Base-by-base conservation (phyloP, 2,888 invertebrate species). In the Tricholauxania praeusta region DNA sequence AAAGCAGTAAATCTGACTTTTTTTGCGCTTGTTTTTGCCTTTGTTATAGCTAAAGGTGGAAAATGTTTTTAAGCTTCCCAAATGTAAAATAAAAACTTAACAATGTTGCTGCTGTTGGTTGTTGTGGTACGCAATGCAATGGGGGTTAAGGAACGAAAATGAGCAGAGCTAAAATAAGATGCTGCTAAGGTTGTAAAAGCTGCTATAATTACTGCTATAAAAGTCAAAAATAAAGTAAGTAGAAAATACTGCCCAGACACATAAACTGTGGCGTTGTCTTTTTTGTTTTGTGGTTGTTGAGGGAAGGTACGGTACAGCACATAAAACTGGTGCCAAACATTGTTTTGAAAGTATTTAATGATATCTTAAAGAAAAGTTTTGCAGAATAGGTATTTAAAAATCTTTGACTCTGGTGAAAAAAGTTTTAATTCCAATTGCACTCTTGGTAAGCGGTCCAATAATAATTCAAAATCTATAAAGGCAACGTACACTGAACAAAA, bases 201-300 rank as follows among this genome's bases (percentile, higher is more conserved):
- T 14, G 22, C 39, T 63, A 22, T 62, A 70, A 63, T 70, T 70
- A 53, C 32, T 47, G 53, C 63, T 47, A 63, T 62, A 63, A 70
- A 62, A 52, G 53, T 19, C 62, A 22, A 52, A 60, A 55, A n/a
- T 19, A 39, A 48, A 32, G 48, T 63, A 22, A 17, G 49, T 63
- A 19, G 12, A 52, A 32, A 66, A 66, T 6, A 28, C 32, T 57
- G 60, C 57, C 49, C 59, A 68, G 32, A 53, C 66, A 53, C 39
- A 67, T 59, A 17, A 52, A 70, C n/a, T 51, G 60, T 19, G 39
- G 52, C 48, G 39, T 39, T 39, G 39, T 1, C 10, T 39, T 39
- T 39, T 10, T 39, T 39, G 10, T 39, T 39, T 39, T 39, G 39
- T 12, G 15, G n/a, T 22, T 12, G 14, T 3, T 8, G 32, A 28